Evolutionary conservation across 2,113 vertebrate genomes (phyloP), one percentile per base, ranked within the genome.

Genomic region (Pygoscelis adeliae): DNA sequence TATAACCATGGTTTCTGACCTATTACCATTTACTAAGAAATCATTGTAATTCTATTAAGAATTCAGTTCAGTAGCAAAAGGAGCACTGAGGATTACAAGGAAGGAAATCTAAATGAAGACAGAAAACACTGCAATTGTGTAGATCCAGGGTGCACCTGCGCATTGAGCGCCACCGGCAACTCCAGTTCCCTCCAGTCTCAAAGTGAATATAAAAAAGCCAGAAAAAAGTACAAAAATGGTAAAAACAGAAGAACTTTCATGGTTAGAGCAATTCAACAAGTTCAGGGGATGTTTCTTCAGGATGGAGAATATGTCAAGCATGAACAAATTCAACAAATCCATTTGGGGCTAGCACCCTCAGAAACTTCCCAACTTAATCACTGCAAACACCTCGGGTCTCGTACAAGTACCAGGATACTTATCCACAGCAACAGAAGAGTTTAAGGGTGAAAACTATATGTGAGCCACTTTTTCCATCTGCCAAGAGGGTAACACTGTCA

Each of bases 401-500:
- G 0, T 15, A 27, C 34, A 58, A 13, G 38, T 11, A 8, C n/a
- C 8, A 3, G 19, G 7, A 11, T 17, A 9, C 19, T 73, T 4
- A 36, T 1, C 32, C 50, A 38, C 32, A 61, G 10, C 36, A 63
- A 21, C 12, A 22, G 29, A 12, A 73, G n/a, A 44, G 30, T 80
- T 90, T 47, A 49, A 42, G 14, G 15, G 15, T 10, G 34, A 69
- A 77, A 73, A 0, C 9, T 0, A 1, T 0, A 0, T 2, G 11
- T 7, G 15, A 93, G 2, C 34, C 52, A 8, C 56, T 7, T 5
- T 44, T 67, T 30, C 84, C 84, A 52, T 12, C 29, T 6, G 8
- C 55, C 30, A 36, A 34, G 66, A 61, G 34, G 34, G 13, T 7
- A 29, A 6, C 58, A 3, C 65, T 38, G 53, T 8, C 73, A 38